Percentiles rank a stretch among this genome's conserved stretches.
Conservation (phyloP, 2,797 vertebrate species). For the Cercopithecus hamlyni region DNA sequence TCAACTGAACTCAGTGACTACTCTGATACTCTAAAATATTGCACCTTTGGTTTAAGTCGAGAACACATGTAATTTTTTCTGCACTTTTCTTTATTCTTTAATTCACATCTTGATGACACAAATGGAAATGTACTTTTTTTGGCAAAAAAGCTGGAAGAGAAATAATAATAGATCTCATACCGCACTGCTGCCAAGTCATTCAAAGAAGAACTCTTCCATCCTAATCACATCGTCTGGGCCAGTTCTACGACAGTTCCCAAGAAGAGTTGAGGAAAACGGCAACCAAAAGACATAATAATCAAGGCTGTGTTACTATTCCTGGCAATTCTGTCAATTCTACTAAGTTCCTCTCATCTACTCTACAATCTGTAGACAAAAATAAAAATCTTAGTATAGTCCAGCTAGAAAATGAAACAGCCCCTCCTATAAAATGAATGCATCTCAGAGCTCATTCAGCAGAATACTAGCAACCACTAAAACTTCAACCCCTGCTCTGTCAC, state of each 20-base stretch:
- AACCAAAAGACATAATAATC: conserved; percentile 20
- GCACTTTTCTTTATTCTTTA: conserved; percentile 37
- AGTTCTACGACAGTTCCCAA: conserved; percentile 13
- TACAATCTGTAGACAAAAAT: background rate
- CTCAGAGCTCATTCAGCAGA: background rate
- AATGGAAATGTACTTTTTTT: conserved; percentile 43
- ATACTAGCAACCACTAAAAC: background rate
- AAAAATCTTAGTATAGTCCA: background rate
- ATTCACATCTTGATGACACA: conserved; percentile 33
- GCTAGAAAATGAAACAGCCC: background rate
- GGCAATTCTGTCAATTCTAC: background rate
- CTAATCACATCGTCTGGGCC: conserved; percentile 14
- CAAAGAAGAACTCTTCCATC: conserved; percentile 48
- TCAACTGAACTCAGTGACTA: background rate
- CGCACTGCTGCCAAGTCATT: conserved; percentile 10
- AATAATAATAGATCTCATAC: conserved; percentile 26
- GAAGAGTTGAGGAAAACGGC: conserved; percentile 1
- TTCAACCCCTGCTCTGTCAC: no score
- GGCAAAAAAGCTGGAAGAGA: conserved; percentile 42
- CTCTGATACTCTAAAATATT: background rate
- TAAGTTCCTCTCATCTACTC: background rate
- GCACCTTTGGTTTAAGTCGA: background rate
- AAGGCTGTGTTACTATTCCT: background rate
- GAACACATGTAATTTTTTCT: background rate
- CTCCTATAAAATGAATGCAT: background rate